Evolutionary conservation across 2,797 vertebrate genomes (phyloP).

Genomic region (Sebastes glaucus): DNA sequence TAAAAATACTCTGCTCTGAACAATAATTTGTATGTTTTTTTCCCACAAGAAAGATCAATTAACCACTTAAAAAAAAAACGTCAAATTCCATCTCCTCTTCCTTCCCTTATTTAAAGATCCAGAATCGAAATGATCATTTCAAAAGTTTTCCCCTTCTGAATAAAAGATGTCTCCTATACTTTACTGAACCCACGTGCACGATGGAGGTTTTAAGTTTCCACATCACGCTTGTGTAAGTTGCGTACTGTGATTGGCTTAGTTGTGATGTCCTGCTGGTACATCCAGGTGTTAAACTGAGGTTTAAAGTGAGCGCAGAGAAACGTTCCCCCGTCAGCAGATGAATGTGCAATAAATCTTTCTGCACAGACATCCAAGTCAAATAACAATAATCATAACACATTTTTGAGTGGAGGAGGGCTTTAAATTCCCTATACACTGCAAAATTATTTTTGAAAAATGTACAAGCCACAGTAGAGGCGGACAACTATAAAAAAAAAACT

Average conservation of each 20-base stretch:
- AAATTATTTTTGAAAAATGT: background rate
- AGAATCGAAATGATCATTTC: background rate
- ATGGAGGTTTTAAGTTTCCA: background rate
- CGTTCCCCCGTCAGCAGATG: background rate
- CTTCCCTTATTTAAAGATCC: background rate
- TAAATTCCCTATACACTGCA: background rate
- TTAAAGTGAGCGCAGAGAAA: background rate
- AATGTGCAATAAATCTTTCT: background rate
- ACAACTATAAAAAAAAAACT: background rate
- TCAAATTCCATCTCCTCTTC: background rate
- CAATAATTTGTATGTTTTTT: background rate
- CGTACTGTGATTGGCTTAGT: background rate
- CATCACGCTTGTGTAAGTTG: background rate
- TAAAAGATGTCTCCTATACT: background rate
- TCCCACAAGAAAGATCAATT: background rate
- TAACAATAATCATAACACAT: background rate
- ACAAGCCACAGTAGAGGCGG: background rate
- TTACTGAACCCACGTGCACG: background rate
- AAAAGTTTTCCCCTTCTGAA: background rate
- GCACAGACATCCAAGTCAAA: background rate
- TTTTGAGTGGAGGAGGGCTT: background rate
- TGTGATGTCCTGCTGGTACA: background rate
- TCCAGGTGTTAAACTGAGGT: background rate
- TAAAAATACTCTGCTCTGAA: background rate
- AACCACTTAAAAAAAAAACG: background rate